Percentiles rank a stretch among this genome's conserved stretches.
Evolutionary conservation across 2,888 invertebrate genomes (phyloP).

Genomic region (Philereme vetulata): DNA sequence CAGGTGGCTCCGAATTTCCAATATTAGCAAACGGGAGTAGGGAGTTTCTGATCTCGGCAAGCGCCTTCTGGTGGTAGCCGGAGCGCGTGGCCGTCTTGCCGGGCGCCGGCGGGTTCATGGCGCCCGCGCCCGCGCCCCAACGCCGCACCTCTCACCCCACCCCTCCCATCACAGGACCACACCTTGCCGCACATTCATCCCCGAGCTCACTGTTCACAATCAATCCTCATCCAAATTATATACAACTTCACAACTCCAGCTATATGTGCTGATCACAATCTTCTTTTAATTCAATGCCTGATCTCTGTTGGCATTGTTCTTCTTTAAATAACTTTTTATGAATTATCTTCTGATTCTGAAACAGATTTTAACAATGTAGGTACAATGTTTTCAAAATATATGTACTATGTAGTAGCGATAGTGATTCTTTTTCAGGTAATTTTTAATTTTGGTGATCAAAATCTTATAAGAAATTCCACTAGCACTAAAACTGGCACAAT

Average conservation of each 20-base stretch:
- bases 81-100: conserved; percentile 87
- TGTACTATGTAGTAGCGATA: not conserved
- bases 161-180: conserved; percentile 78
- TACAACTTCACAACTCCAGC: conserved; percentile 29
- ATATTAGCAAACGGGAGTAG: conserved; percentile 91
- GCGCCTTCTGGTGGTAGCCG: conserved; percentile 94
- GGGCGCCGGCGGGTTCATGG: conserved; percentile 86
- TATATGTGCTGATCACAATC: conserved; percentile 20
- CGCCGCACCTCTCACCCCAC: conserved; percentile 81
- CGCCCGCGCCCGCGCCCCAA: conserved; percentile 83
- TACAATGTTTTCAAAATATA: not conserved
- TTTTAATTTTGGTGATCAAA: not conserved
- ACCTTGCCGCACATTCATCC: conserved; percentile 59
- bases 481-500: not conserved
- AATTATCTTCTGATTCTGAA: conserved; percentile 18
- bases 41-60: conserved; percentile 93
- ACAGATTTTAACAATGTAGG: not conserved
- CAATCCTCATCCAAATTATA: conserved; percentile 49
- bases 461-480: conserved; percentile 8
- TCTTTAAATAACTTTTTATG: conserved; percentile 7
- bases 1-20: conserved; percentile 84
- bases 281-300: conserved; percentile 34
- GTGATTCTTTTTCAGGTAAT: not conserved
- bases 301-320: conserved; percentile 34
- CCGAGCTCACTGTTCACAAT: conserved; percentile 57